A percentile compares a stretch with the other conserved stretches of the same genome.
phyloP scores from a whole-genome alignment of 2,888 invertebrate genomes.

The Shargacucullia verbasci region DNA sequence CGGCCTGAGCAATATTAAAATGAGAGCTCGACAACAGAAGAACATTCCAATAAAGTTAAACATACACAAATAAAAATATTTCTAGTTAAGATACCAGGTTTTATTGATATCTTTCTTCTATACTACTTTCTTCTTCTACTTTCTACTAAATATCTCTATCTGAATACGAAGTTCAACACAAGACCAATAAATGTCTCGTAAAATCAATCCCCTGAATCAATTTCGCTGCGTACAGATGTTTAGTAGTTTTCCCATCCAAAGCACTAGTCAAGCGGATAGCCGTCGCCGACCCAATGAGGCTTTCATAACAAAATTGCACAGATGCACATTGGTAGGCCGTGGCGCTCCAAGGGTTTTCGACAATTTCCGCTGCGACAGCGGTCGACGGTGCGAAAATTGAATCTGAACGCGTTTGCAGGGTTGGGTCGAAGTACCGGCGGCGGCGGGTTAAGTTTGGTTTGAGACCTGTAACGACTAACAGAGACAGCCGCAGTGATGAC shows the following conservation, averaged over 20 bases:
- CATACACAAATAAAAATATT: too few species aligned
- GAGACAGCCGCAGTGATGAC: background rate
- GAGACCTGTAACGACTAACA: background rate
- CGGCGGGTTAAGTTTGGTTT: conserved; percentile 2
- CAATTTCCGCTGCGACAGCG: conserved; percentile 62
- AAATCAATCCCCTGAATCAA: conserved; percentile 8
- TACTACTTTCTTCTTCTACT: too few species aligned
- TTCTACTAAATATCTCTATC: too few species aligned
- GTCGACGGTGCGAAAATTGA: conserved; percentile 58
- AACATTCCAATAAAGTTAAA: too few species aligned
- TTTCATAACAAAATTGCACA: conserved; percentile 53
- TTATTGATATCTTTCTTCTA: too few species aligned
- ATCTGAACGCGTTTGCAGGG: conserved; percentile 47
- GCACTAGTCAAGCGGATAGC: conserved; percentile 13
- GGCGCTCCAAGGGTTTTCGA: conserved; percentile 55
- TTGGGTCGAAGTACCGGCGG: conserved; percentile 7
- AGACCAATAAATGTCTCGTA: background rate
- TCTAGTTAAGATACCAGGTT: too few species aligned
- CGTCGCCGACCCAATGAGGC: conserved; percentile 42
- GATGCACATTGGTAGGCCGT: conserved; percentile 40
- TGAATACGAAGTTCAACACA: background rate
- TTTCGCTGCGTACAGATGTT: conserved; percentile 11
- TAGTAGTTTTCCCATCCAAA: conserved; percentile 11
- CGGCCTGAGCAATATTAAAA: too few species aligned
- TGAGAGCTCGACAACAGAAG: too few species aligned